Evolutionary conservation across 2,113 vertebrate genomes (phyloP).

Genomic region (Prionailurus viverrinus): DNA sequence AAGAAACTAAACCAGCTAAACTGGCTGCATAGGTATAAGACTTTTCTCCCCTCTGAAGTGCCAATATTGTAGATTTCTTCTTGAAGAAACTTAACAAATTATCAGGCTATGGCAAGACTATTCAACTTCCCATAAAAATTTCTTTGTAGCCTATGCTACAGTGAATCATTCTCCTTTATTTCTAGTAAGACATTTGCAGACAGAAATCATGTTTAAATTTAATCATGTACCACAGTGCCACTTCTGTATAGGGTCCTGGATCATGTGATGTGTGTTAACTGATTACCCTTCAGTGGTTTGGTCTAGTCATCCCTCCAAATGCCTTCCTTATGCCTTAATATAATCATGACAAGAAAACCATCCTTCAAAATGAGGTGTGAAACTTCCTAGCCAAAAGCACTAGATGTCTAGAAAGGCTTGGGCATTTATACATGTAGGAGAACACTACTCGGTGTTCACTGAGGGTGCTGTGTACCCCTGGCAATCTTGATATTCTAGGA

Average conservation of each 20-base stretch:
- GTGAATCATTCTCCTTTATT: not conserved
- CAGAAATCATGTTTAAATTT: constrained; percentile 22
- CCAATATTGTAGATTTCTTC: not conserved
- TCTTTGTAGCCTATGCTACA: not conserved
- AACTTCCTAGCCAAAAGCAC: not conserved
- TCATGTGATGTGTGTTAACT: not conserved
- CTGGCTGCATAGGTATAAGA: not conserved
- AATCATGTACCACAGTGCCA: not conserved
- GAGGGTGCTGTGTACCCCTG: not conserved
- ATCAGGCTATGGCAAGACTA: not conserved
- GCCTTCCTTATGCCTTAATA: not conserved
- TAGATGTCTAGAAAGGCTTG: not conserved
- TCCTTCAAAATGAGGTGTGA: not conserved
- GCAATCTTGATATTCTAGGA: not conserved
- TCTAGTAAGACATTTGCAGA: not conserved
- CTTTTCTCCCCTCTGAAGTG: not conserved
- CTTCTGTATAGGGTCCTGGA: not conserved
- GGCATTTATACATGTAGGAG: not conserved
- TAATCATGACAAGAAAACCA: not conserved
- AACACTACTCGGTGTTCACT: accelerated
- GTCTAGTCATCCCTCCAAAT: not conserved
- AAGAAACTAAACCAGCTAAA: not conserved
- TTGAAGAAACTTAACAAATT: not conserved
- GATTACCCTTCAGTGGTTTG: constrained; percentile 6
- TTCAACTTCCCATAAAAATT: not conserved